phyloP scores from a whole-genome alignment of 2,888 invertebrate species.

The Pachymerium ferrugineum region DNA sequence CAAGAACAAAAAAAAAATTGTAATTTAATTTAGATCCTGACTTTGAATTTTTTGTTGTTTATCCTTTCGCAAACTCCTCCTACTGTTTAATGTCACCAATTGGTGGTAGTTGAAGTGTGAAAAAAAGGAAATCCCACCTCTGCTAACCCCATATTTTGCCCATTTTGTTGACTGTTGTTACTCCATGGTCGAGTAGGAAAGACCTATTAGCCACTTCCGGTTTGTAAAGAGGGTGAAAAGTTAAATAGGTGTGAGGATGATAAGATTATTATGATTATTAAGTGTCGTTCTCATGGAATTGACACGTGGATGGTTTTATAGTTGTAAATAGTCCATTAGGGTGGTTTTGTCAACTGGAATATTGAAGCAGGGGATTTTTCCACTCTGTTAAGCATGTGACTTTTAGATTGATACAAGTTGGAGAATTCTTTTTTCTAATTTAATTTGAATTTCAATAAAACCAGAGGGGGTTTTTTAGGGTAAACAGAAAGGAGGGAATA shows the following conservation, averaged over 20 bases:
- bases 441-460: neutral
- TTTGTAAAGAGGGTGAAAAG: no score
- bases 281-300: neutral
- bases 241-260: neutral
- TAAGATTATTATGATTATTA: neutral
- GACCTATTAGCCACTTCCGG: neutral
- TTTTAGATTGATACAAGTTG: neutral
- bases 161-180: no score
- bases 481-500: no score
- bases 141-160: no score
- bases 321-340: neutral
- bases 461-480: neutral
- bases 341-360: constrained; percentile 3
- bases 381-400: neutral
- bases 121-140: neutral
- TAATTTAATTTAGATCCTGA: neutral
- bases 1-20: neutral
- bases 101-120: neutral
- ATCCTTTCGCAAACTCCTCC: neutral
- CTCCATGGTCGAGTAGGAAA: neutral
- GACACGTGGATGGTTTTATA: neutral
- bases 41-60: neutral
- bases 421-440: neutral
- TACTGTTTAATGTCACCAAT: neutral
- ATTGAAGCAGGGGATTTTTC: neutral